Base-by-base conservation (phyloP, 2,113 vertebrate species). In the Oncorhynchus nerka region DNA sequence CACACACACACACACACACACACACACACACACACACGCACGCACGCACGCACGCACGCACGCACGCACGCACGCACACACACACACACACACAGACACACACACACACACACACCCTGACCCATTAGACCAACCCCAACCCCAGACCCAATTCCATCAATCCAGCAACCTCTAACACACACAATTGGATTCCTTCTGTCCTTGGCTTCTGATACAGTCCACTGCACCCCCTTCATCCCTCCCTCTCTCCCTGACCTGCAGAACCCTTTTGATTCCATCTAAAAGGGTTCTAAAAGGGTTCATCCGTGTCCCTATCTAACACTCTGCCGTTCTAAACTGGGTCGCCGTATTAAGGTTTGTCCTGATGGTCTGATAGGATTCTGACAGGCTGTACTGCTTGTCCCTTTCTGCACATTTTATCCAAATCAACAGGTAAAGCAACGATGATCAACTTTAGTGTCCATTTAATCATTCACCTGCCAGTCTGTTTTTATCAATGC, bases 131-230 rank as follows among this genome's bases (percentile, higher is more conserved):
- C 26, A 24, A 28, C 26, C 16, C 28, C 26, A 67, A 67, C 15
- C 28, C 16, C 2, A 77, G 72, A 51, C 77, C 32, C 71, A 13
- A 73, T 20, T 39, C 59, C 77, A 77, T 5, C 75, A 75, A 73
- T 72, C 74, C 66, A 49, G 26, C 84, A 81, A 90, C 79, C 84
- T 87, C 86, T 65, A 85, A 71, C 66, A 68, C 62, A 5, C 64
- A 74, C 51, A 55, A 85, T 68, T 76, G 75, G 45, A 76, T 78
- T 75, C 13, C 13, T 16, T 45, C 57, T 20, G 22, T 73, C 65
- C 71, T 68, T 32, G 26, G 20, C 30, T 26, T 39, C 22, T 20
- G 26, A 72, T 59, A 11, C 59, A 69, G 71, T 62, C 19, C 4
- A 5, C 4, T 49, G 7, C 45, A 7, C 64, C 68, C 15, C 15